These are phyloP conservation scores for Brachystomella parvula DNA, from an alignment of 1,140 invertebrate species.

Conservation along the genomic window DNA sequence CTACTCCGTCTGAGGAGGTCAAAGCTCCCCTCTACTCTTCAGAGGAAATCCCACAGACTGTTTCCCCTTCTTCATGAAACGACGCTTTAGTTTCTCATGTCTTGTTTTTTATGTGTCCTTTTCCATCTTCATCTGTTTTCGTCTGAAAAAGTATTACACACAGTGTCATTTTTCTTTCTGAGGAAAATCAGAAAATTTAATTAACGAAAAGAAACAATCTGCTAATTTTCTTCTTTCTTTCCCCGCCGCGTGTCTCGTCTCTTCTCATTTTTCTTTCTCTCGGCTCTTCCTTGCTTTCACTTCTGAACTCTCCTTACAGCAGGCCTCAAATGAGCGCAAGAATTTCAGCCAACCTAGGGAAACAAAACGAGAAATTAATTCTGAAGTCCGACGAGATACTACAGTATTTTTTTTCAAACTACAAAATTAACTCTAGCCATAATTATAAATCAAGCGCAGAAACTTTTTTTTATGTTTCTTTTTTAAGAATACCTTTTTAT, in stretches of 20 bases:
- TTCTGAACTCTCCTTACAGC: too few relatives aligned
- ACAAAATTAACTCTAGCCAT: too few relatives aligned
- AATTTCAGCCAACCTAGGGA: neutral
- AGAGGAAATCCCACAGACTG: conserved; percentile 1
- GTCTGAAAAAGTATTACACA: neutral
- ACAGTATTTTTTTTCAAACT: too few relatives aligned
- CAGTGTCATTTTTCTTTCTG: neutral
- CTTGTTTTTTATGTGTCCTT: conserved; percentile 11
- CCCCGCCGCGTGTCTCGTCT: conserved; percentile 32
- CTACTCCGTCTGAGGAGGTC: neutral
- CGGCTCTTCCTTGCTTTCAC: conserved; percentile 37
- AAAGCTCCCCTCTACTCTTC: neutral
- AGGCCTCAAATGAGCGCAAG: neutral
- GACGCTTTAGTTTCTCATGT: neutral
- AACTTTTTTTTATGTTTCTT: too few relatives aligned
- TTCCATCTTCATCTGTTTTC: neutral
- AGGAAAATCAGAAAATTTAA: neutral
- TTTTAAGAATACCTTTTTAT: too few relatives aligned
- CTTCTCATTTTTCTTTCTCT: conserved; percentile 32
- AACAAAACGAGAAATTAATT: too few relatives aligned
- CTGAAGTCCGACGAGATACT: too few relatives aligned
- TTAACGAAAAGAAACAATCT: neutral
- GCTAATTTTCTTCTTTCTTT: conserved; percentile 25
- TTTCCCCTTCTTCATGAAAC: neutral
- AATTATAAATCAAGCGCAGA: too few relatives aligned